Conservation (phyloP, 2,797 vertebrate genomes). For the Muscicapa comitata region DNA sequence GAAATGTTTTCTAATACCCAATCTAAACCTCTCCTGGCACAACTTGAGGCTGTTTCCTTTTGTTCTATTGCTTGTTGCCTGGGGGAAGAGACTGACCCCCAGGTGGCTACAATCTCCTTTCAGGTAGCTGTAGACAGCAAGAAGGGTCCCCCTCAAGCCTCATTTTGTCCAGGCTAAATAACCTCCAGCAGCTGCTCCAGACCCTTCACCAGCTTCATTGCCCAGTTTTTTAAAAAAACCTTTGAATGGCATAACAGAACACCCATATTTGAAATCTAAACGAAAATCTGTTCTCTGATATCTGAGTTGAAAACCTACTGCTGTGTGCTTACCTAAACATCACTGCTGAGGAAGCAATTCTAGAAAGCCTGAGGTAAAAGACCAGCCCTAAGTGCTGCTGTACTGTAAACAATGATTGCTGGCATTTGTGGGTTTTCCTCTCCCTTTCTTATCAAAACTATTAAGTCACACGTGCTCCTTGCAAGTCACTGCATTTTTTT, state of each 20-base stretch:
- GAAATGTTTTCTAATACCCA: not conserved
- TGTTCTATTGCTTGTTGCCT: not conserved
- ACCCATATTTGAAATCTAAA: not conserved
- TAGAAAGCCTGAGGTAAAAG: not conserved
- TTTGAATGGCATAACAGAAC: not conserved
- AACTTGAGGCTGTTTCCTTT: not conserved
- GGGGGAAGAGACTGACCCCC: not conserved
- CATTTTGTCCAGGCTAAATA: not conserved
- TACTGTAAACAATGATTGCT: not conserved
- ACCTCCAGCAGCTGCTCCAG: not conserved
- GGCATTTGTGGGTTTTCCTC: not conserved
- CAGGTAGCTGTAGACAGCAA: accelerated
- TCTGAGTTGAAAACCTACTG: not conserved
- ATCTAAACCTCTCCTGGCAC: not conserved
- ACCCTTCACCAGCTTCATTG: not conserved
- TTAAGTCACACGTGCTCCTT: not conserved
- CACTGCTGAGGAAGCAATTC: not conserved
- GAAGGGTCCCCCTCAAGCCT: not conserved
- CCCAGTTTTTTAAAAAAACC: not conserved
- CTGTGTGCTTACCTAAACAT: not conserved
- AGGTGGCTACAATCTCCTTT: not conserved
- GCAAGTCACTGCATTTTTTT: not conserved
- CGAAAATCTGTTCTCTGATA: not conserved
- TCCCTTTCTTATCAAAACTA: conserved; percentile 8
- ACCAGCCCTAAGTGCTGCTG: not conserved